phyloP scores from a whole-genome alignment of 2,888 invertebrate species.

The Plemyria rubiginata region DNA sequence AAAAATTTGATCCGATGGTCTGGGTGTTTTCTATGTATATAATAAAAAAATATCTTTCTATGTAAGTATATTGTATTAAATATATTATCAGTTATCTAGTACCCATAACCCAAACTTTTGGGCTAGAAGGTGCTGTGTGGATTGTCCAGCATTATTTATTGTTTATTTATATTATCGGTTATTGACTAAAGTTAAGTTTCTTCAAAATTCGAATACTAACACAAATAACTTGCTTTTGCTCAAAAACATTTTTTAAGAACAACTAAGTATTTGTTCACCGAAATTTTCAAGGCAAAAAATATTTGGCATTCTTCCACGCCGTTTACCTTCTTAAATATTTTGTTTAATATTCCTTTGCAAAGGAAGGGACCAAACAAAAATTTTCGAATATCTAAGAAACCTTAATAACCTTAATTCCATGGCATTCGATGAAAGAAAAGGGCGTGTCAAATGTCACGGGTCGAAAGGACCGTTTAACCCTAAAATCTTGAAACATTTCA shows the following conservation, averaged over 20 bases:
- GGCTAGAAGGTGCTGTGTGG: too few species aligned
- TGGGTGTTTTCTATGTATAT: too few species aligned
- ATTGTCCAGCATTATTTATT: too few species aligned
- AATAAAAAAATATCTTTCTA: too few species aligned
- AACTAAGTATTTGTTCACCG: background rate
- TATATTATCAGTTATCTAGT: too few species aligned
- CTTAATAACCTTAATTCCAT: constrained; percentile 25
- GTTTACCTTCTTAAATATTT: constrained; percentile 25
- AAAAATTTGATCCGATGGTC: too few species aligned
- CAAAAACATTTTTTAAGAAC: background rate
- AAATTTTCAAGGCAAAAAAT: constrained; percentile 9
- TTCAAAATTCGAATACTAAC: too few species aligned
- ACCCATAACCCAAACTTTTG: too few species aligned
- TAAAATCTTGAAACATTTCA: constrained; percentile 23
- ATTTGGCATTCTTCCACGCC: constrained; percentile 13
- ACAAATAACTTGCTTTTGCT: background rate
- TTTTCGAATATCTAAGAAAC: constrained; percentile 27
- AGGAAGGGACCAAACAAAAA: constrained; percentile 13
- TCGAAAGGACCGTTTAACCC: constrained; percentile 34
- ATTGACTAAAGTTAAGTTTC: too few species aligned
- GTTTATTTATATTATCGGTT: too few species aligned
- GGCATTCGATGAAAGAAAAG: constrained; percentile 38
- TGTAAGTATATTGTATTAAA: too few species aligned
- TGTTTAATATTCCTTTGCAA: constrained; percentile 9
- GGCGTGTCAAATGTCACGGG: constrained; percentile 39